A percentile compares a stretch with the other conserved stretches of the same genome.
These are phyloP conservation scores for Sebastes matsubarae DNA, from an alignment of 2,797 vertebrate genomes.

Conservation along the genomic window DNA sequence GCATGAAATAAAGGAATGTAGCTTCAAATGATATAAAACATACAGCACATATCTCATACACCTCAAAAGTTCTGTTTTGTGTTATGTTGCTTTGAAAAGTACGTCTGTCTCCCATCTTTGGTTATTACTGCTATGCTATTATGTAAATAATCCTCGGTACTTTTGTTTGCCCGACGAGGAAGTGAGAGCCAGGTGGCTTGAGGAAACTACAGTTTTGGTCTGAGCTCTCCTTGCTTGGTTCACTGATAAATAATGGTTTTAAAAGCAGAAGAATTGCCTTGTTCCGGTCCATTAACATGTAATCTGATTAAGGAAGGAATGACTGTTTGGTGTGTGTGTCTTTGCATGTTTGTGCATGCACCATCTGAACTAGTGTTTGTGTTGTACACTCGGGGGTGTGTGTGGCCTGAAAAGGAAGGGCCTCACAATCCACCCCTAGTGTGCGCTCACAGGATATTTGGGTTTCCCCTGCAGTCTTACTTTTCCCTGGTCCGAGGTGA, in stretches of 20 bases:
- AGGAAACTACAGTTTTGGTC: constrained; percentile 13
- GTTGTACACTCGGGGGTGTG: constrained; percentile 53
- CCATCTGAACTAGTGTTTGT: constrained; percentile 47
- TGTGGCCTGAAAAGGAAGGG: constrained; percentile 54
- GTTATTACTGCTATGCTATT: constrained; percentile 3
- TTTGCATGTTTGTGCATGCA: constrained; percentile 24
- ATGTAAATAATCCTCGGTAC: constrained; percentile 32
- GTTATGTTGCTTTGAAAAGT: constrained; percentile 6
- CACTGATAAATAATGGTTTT: constrained; percentile 48
- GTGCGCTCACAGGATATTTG: constrained; percentile 81
- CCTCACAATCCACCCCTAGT: constrained; percentile 54
- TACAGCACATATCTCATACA: neutral
- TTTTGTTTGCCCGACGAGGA: constrained; percentile 29
- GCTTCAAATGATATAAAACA: constrained; percentile 7
- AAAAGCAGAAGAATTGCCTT: constrained; percentile 34
- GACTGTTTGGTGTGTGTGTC: constrained; percentile 13
- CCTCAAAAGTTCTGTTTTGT: constrained; percentile 18
- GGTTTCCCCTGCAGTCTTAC: constrained; percentile 70
- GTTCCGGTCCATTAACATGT: constrained; percentile 35
- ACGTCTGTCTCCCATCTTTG: constrained; percentile 21
- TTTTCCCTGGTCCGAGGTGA: constrained; percentile 77
- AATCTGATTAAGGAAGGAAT: constrained; percentile 32
- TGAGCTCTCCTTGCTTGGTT: constrained; percentile 14
- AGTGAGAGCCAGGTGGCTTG: constrained; percentile 33
- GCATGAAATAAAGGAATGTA: neutral